These are phyloP conservation scores for Pomatostomus ruficeps DNA, from an alignment of 2,113 vertebrate genomes.

Conservation along the genomic window DNA sequence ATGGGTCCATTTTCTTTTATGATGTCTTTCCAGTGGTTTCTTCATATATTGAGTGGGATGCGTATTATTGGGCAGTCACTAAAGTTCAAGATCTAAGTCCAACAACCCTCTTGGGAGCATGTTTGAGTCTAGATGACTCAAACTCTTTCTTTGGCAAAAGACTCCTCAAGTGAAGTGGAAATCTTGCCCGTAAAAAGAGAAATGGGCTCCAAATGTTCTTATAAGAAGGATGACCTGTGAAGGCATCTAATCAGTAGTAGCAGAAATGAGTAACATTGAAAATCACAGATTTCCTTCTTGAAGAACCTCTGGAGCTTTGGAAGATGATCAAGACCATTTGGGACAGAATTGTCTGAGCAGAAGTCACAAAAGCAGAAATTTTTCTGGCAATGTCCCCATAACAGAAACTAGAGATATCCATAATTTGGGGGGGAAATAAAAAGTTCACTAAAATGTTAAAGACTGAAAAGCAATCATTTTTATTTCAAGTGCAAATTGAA, in stretches of 20 bases:
- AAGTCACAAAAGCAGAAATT: not conserved
- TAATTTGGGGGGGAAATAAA: not conserved
- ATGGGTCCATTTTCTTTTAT: not conserved
- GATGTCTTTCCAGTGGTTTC: not conserved
- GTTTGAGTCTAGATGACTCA: not conserved
- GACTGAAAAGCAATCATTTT: not conserved
- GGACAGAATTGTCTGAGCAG: not conserved
- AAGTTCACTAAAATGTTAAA: not conserved
- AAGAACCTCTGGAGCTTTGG: not conserved
- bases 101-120: not conserved
- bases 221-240: not conserved
- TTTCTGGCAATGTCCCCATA: not conserved
- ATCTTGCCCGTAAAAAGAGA: not conserved
- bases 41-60: not conserved
- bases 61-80: not conserved
- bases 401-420: not conserved
- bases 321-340: not conserved
- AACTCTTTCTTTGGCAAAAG: not conserved
- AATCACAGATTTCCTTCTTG: not conserved
- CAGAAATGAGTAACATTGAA: not conserved
- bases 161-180: not conserved
- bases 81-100: not conserved
- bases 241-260: not conserved
- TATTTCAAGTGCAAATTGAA: not conserved
- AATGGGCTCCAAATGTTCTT: conserved; percentile 13